Base-by-base conservation (phyloP, 2,888 invertebrate species). In the Dicycla oo region DNA sequence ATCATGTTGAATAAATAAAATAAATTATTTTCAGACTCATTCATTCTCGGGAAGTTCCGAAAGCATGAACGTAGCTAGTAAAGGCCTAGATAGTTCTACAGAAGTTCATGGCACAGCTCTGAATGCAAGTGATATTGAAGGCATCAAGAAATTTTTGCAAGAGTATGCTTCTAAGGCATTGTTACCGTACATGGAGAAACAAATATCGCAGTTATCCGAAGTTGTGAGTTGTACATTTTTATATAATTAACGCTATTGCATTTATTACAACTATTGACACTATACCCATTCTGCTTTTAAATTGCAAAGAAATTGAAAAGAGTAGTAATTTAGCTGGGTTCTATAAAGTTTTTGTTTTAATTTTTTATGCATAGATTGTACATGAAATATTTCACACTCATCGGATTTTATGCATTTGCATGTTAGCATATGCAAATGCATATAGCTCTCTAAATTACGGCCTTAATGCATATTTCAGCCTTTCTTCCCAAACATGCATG, bases 131-230 rank as follows among this genome's bases (percentile, higher is more conserved):
- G 99, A 99, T 94, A 96, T 99, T 64, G 99, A 99, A 87, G 97
- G 98, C 87, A 96, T 99, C 56, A 97, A 98, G 86, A 97, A 97
- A 82, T 98, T 99, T 89, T 96, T 99, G 56, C 97, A 98, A 87
- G 99, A 99, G 89, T 99, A 99, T 95, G 97, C 98, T 74, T 96
- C 97, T 20, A 97, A 98, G 88, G 98, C 98, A 34, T 95, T 99
- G 73, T 95, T 99, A 78, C 99, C 99, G 0, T 98, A 99, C 92
- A 97, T 99, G 53, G 99, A 99, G 92, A 97, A 98, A 89, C 98
- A 98, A 93, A 98, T 99, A 87, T 97, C 97, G 69, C 96, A 97
- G 73, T 93, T 99, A 54, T 97, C 97, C 88, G 99, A 99, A 91
- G 96, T 97, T 83, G 97, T 98, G 91, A 93, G 94, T 90, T 73